Base-by-base conservation (phyloP, 2,113 vertebrate genomes). In the Melanerpes formicivorus region DNA sequence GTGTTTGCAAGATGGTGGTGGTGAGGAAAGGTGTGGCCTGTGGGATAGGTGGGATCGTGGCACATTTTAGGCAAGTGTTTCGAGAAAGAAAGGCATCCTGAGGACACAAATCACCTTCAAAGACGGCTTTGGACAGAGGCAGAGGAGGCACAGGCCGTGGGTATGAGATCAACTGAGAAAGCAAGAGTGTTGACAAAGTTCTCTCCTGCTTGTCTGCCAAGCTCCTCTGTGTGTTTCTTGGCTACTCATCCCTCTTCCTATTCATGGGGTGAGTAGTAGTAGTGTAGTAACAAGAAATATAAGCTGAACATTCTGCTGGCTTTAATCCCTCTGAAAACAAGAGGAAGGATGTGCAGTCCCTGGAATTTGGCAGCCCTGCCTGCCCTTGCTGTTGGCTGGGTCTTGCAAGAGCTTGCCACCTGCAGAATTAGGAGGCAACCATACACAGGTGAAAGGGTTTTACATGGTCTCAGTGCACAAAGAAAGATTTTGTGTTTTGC, bases 241-340 rank as follows among this genome's bases (percentile, higher is more conserved):
- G 27, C 46, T 79, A 14, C 16, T 2, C 0, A 0, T 58, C n/a
- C 13, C 5, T 56, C 56, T 62, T 66, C 30, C 25, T 21, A 16
- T 8, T 48, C 5, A 4, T 19, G 16, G 6, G 29, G 13, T n/a
- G 46, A 75, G 13, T 0, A 0, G 5, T 62, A 32, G 22, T 37
- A 73, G 14, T 2, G 2, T 14, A 65, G 14, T 34, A 30, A 58
- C 34, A 63, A 58, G 73, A 93, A 80, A 59, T 37, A 63, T 5
- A 72, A 37, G 22, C n/a, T 67, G 64, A 76, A 67, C 30, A 7
- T 5, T 42, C n/a, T 37, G 23, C 37, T 59, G 48, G 25, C 9
- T 76, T 83, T 44, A 55, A 79, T n/a, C 1, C 10, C 25, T 10
- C 29, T 80, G n/a, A 30, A 64, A 86, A 72, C 6, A 58, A 54